Percentiles rank a stretch among this genome's conserved stretches.
These are phyloP conservation scores for Sinosuthora webbiana DNA, from an alignment of 2,113 vertebrate species.

Conservation along the genomic window DNA sequence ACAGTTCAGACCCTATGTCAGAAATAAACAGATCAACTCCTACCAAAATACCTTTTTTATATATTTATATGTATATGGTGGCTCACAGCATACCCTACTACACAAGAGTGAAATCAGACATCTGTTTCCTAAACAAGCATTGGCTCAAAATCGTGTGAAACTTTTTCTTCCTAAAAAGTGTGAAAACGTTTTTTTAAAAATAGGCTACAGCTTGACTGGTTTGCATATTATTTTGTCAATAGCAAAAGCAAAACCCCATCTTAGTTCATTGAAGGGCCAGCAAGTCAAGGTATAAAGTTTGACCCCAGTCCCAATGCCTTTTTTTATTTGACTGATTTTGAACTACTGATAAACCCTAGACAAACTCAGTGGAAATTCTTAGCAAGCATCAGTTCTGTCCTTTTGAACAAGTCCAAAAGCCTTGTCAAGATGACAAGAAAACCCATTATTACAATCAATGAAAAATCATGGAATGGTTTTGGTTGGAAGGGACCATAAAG, in stretches of 20 bases:
- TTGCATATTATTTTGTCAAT: neutral
- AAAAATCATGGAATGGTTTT: neutral
- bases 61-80: neutral
- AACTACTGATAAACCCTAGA: neutral
- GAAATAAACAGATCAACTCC: neutral
- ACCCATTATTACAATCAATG: neutral
- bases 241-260: neutral
- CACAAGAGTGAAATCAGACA: neutral
- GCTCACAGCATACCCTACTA: neutral
- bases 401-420: neutral
- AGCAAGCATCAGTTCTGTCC: neutral
- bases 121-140: slow-evolving; percentile 36
- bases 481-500: neutral
- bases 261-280: neutral
- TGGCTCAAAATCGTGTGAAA: slow-evolving; percentile 1
- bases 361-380: neutral
- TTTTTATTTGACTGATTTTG: neutral
- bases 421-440: neutral
- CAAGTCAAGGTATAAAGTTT: neutral
- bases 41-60: neutral
- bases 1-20: neutral
- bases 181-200: neutral
- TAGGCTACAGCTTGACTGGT: neutral
- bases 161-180: neutral
- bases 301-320: neutral